Base-by-base conservation (phyloP, 2,113 vertebrate genomes). In the Marmota flaviventris region DNA sequence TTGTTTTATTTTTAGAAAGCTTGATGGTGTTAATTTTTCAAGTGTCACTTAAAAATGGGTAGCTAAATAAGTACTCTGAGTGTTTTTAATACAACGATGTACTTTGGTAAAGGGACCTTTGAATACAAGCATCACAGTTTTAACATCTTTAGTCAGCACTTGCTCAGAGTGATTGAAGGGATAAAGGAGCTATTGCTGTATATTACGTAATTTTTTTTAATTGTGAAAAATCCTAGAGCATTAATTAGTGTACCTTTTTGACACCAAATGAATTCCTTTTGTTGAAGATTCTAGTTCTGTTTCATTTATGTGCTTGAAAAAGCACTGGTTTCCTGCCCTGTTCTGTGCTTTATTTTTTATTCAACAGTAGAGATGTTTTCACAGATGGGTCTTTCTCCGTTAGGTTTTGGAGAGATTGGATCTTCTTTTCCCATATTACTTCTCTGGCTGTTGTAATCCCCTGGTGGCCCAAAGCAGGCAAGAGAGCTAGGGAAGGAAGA, bases 1-100 rank as follows among this genome's bases (percentile, higher is more conserved):
- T 95, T 90, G 61, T 97, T 95, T 67, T 97, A 97, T 95, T 93
- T 98, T 98, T 96, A 93, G 95, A 93, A 94, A 96, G 56, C 86
- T 95, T 56, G 85, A 94, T 97, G 95, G 89, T 95, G 78, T 93
- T 96, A 88, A 73, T 82, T 97, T 97, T 96, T 70, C 90, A 97
- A 95, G 79, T 85, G 86, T 91, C 96, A 92, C 93, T 97, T 96
- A 90, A 93, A 95, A 97, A 81, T 93, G 39, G 93, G 94, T 90
- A 92, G 89, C 93, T 97, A 83, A 96, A 24, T 94, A 93, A 91
- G 72, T n/a, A 32, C 76, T 77, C 61, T 27, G 58, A 85, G 73
- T 81, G n/a, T 86, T 96, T 96, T 87, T 85, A 97, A 92, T 88
- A 58, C 39, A 85, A 0, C 56, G 6, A 12, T 93, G 8, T 56